Conservation (phyloP, 1,140 invertebrate genomes). For the roundworm (Caenorhabditis elegans) region DNA sequence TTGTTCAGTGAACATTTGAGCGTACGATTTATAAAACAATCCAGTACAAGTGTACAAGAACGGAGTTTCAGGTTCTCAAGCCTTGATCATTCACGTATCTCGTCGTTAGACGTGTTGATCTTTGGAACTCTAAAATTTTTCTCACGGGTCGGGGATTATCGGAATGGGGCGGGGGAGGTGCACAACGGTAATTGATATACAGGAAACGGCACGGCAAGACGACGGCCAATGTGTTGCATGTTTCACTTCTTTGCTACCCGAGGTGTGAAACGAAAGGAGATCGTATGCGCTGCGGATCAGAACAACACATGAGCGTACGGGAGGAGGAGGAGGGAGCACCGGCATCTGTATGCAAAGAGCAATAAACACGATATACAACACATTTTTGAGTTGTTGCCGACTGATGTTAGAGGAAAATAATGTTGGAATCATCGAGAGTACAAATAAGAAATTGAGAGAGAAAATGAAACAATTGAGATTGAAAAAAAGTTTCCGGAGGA, state of each 20-base stretch:
- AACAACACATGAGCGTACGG: slow-evolving; percentile 15
- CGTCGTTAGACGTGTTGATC: too few relatives aligned
- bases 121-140: background rate
- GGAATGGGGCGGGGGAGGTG: too few relatives aligned
- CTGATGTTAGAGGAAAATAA: background rate
- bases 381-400: background rate
- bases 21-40: too few relatives aligned
- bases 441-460: background rate
- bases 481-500: background rate
- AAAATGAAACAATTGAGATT: background rate
- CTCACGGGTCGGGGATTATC: slow-evolving; percentile 8
- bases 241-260: background rate
- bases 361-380: slow-evolving; percentile 26
- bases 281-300: slow-evolving; percentile 25
- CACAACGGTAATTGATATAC: slow-evolving; percentile 13
- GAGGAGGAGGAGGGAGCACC: too few relatives aligned
- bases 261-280: slow-evolving; percentile 31
- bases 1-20: too few relatives aligned
- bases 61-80: too few relatives aligned
- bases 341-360: slow-evolving; percentile 18
- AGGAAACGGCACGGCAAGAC: background rate
- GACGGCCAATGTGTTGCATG: background rate
- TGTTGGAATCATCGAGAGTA: slow-evolving; percentile 4
- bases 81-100: too few relatives aligned
- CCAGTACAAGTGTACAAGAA: too few relatives aligned